Conservation (phyloP, 2,797 vertebrate genomes). For the Anomalospiza imberbis region DNA sequence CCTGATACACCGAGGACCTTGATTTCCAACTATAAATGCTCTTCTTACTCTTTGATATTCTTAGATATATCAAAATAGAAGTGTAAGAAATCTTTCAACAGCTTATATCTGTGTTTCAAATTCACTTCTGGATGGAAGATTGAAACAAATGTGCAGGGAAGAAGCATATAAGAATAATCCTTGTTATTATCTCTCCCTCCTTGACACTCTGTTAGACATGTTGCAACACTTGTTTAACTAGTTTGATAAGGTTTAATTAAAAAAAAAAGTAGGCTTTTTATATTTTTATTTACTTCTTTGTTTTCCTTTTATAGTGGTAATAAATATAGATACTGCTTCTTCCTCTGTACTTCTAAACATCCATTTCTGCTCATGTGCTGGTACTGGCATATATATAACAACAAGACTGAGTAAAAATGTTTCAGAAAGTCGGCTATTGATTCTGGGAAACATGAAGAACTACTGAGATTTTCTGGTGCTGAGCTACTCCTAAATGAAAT, state of each 20-base stretch:
- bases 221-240: background rate
- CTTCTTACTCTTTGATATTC: background rate
- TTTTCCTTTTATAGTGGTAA: background rate
- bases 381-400: background rate
- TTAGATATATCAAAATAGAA: background rate
- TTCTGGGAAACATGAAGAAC: background rate
- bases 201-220: background rate
- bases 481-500: background rate
- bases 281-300: background rate
- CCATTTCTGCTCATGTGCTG: background rate
- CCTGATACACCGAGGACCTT: background rate
- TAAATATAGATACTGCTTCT: background rate
- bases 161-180: background rate
- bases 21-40: background rate
- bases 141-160: background rate
- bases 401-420: background rate
- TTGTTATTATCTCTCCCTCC: background rate
- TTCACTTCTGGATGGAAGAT: background rate
- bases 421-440: background rate
- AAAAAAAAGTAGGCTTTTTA: accelerated
- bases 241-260: background rate
- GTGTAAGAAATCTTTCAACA: background rate
- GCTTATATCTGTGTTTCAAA: background rate
- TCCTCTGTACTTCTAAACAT: background rate
- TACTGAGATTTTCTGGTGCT: background rate